These are phyloP conservation scores for Drosophila austrosaltans DNA, from an alignment of 2,888 invertebrate genomes.

Conservation along the genomic window DNA sequence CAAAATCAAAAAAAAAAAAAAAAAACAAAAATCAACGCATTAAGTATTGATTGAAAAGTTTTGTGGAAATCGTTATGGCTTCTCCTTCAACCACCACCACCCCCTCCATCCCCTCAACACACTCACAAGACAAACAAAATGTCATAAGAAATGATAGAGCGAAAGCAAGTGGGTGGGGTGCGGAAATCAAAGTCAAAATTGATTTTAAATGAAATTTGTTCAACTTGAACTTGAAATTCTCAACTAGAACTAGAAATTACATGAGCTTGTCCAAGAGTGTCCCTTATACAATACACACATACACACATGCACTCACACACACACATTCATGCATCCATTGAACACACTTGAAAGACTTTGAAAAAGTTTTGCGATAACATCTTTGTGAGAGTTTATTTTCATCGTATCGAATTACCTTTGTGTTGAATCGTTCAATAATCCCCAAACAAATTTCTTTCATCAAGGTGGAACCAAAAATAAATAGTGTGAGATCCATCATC, in stretches of 20 bases:
- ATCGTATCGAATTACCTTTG: too few species aligned
- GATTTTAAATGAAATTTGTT: conserved; percentile 32
- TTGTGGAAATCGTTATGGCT: conserved; percentile 43
- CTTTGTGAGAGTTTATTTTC: too few species aligned
- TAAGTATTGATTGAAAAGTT: conserved; percentile 57
- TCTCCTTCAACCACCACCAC: neutral
- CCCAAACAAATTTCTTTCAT: too few species aligned
- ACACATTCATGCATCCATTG: neutral
- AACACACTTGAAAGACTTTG: neutral
- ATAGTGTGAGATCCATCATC: too few species aligned
- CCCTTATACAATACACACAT: neutral
- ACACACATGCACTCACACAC: too few species aligned
- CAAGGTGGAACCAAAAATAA: too few species aligned
- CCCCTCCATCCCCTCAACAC: neutral
- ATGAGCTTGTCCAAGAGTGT: conserved; percentile 13
- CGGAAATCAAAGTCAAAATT: conserved; percentile 36
- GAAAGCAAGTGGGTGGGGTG: conserved; percentile 4
- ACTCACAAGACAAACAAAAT: conserved; percentile 1
- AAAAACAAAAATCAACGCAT: conserved; percentile 29
- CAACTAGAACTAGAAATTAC: neutral
- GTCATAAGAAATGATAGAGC: conserved; percentile 6
- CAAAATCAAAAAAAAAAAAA: conserved; percentile 9
- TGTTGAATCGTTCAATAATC: too few species aligned
- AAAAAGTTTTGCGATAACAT: too few species aligned
- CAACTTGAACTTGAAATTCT: conserved; percentile 7